Conservation (phyloP, 2,113 vertebrate species). For the Otus sunia region DNA sequence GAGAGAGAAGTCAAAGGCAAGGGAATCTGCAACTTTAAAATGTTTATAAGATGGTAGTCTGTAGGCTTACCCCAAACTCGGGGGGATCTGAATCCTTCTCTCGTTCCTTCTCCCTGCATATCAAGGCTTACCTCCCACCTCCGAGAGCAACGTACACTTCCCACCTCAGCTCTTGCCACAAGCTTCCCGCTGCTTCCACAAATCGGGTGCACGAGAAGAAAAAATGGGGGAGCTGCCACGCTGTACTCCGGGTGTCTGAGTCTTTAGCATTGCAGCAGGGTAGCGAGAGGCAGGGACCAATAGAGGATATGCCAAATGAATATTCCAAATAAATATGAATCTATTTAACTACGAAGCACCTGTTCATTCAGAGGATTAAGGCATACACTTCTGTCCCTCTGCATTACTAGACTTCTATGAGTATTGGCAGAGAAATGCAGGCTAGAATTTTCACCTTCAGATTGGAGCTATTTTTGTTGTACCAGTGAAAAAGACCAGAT, state of each 20-base stretch:
- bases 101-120: neutral
- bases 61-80: neutral
- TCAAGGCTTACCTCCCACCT: neutral
- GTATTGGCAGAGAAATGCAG: neutral
- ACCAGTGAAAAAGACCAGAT: neutral
- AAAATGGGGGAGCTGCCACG: neutral
- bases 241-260: neutral
- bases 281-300: neutral
- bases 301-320: neutral
- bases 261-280: neutral
- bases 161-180: neutral
- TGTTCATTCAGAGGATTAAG: neutral
- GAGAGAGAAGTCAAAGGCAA: neutral
- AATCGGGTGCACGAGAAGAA: fast-evolving
- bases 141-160: fast-evolving
- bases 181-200: neutral
- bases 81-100: neutral
- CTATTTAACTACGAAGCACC: neutral
- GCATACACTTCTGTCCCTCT: neutral
- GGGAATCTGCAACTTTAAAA: neutral
- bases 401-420: neutral
- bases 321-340: neutral
- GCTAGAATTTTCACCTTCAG: conserved; percentile 27
- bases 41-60: neutral
- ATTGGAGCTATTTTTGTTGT: neutral